Percentiles rank a stretch among this genome's conserved stretches.
These are phyloP conservation scores for Platypus cylindrus DNA, from an alignment of 2,888 invertebrate genomes.

Conservation along the genomic window DNA sequence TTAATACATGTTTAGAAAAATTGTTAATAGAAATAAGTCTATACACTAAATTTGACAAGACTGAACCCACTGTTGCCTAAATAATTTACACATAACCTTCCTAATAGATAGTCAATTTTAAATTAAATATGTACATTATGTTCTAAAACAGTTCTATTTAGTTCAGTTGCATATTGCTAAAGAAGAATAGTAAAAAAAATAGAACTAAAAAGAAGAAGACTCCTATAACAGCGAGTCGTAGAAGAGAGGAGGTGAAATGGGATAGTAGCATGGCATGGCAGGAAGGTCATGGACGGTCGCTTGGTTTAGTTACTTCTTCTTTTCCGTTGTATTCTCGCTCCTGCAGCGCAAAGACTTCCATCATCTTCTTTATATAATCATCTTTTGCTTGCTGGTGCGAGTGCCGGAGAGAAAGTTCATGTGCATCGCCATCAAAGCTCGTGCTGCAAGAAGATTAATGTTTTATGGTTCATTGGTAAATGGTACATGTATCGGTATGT, in stretches of 20 bases:
- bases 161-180: no score
- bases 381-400: conserved; percentile 7
- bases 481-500: conserved; percentile 3
- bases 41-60: no score
- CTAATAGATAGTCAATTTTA: no score
- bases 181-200: no score
- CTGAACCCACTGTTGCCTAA: no score
- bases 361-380: conserved; percentile 16
- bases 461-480: conserved; percentile 12
- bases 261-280: conserved; percentile 23
- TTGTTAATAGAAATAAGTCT: no score
- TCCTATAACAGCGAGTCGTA: neutral
- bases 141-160: no score
- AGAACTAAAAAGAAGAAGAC: no score
- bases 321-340: no score
- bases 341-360: conserved; percentile 10
- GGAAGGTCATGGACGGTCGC: conserved; percentile 36
- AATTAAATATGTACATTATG: no score
- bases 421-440: conserved; percentile 14
- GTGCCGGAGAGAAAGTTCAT: conserved; percentile 10
- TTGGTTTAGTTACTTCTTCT: conserved; percentile 9
- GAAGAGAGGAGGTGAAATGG: conserved; percentile 17
- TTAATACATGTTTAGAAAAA: no score
- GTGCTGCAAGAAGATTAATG: conserved; percentile 14
- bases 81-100: no score